Evolutionary conservation across 2,888 invertebrate genomes (phyloP).

Genomic region (Protonemura montana): DNA sequence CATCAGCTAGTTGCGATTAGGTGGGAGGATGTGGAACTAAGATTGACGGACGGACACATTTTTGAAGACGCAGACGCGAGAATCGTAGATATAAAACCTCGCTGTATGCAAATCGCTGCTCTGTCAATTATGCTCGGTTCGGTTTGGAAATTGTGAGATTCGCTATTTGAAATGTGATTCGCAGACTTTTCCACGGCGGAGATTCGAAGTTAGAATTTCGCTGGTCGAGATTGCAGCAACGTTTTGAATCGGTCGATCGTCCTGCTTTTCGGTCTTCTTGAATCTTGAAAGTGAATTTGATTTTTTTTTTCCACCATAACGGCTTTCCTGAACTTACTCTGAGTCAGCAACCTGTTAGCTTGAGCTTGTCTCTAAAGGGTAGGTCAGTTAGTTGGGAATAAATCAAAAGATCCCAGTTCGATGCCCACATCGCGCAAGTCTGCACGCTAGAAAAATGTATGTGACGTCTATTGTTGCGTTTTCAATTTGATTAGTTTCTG

Average conservation of each 20-base stretch:
- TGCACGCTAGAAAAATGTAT: not conserved
- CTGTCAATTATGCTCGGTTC: not conserved
- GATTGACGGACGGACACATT: conserved; percentile 29
- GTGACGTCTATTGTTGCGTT: not conserved
- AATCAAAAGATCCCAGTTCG: not conserved
- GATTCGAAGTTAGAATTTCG: no score
- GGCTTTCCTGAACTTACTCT: not conserved
- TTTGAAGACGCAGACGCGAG: conserved; percentile 2
- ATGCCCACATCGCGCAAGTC: not conserved
- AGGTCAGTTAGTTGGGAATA: conserved; percentile 22
- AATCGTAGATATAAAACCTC: not conserved
- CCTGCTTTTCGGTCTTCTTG: not conserved
- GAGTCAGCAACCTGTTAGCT: conserved; percentile 19
- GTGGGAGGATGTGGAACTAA: conserved; percentile 35
- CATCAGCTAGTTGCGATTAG: conserved; percentile 38
- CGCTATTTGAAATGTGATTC: not conserved
- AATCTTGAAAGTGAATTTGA: conserved; percentile 18
- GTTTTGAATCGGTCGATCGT: no score
- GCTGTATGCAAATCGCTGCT: not conserved
- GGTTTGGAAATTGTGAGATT: not conserved
- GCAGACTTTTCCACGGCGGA: not conserved
- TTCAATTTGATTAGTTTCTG: not conserved
- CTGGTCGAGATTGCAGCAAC: no score
- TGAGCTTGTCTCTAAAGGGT: not conserved
- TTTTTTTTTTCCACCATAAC: conserved; percentile 20